These are phyloP conservation scores for Teleogryllus occipitalis DNA, from an alignment of 1,140 invertebrate species.

Conservation along the genomic window DNA sequence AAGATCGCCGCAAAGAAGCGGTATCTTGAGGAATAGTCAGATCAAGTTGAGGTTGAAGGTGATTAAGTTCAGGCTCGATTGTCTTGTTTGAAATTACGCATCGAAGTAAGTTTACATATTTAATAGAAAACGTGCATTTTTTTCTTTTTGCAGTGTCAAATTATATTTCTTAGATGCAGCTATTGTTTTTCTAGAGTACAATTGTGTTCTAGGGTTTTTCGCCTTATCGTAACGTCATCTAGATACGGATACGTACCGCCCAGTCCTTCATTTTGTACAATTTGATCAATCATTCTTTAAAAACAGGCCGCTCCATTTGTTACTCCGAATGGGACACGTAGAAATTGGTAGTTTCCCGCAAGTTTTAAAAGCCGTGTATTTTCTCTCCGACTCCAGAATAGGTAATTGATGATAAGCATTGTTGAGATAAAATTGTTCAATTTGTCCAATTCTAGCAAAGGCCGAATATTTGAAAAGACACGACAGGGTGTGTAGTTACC, in stretches of 20 bases:
- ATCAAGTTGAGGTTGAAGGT: neutral
- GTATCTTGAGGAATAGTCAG: neutral
- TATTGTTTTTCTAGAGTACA: conserved; percentile 6
- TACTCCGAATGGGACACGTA: conserved; percentile 30
- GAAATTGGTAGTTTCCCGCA: conserved; percentile 25
- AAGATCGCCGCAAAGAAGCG: neutral
- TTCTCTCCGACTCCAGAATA: conserved; percentile 7
- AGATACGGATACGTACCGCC: too few species aligned
- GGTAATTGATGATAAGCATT: conserved; percentile 20
- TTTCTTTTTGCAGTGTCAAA: neutral
- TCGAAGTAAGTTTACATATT: neutral
- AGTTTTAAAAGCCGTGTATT: conserved; percentile 21
- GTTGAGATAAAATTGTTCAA: too few species aligned
- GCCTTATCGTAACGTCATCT: too few species aligned
- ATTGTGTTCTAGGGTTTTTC: too few species aligned
- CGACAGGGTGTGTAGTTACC: too few species aligned
- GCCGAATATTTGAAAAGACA: too few species aligned
- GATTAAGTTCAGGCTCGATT: neutral
- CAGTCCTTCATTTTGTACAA: too few species aligned
- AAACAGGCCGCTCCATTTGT: conserved; percentile 26
- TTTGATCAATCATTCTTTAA: conserved; percentile 17
- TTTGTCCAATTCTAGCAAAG: too few species aligned
- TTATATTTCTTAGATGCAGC: neutral
- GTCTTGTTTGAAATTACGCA: neutral
- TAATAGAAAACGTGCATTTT: neutral